Conservation (phyloP, 2,797 vertebrate genomes). For the Falco berigora region DNA sequence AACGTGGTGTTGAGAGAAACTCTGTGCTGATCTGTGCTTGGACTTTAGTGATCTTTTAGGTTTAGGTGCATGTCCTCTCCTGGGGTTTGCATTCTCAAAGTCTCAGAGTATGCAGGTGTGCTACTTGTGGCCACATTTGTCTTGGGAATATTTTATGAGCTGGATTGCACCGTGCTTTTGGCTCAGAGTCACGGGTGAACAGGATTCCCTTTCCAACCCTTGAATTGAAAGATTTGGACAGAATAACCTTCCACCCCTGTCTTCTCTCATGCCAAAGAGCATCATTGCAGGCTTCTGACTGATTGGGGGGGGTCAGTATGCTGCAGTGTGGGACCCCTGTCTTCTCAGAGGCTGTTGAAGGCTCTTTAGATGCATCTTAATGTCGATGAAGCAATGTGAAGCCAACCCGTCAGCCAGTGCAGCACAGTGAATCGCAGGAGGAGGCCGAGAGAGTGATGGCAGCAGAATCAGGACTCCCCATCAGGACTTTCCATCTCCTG, state of each 20-base stretch:
- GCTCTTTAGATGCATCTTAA: background rate
- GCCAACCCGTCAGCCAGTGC: background rate
- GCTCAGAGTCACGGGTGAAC: too few relatives aligned
- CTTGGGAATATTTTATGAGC: background rate
- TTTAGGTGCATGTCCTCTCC: background rate
- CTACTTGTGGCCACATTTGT: rapidly evolving
- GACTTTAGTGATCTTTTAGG: background rate
- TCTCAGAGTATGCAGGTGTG: background rate
- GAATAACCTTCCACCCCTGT: background rate
- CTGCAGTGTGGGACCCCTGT: background rate
- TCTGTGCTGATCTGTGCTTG: background rate
- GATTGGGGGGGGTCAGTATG: background rate
- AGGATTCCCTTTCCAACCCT: background rate
- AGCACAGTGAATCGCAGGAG: background rate
- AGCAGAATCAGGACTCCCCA: background rate
- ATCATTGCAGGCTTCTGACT: background rate
- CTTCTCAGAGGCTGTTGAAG: background rate
- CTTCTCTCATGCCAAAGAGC: background rate
- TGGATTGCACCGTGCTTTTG: rapidly evolving
- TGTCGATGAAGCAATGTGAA: rapidly evolving
- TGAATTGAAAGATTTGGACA: background rate
- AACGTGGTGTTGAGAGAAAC: background rate
- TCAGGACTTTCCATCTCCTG: background rate
- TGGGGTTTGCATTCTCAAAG: background rate
- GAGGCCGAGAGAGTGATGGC: background rate